Evolutionary conservation across 2,113 vertebrate species (phyloP), one percentile per base, ranked within the genome.

Genomic region (Pluvialis apricaria): DNA sequence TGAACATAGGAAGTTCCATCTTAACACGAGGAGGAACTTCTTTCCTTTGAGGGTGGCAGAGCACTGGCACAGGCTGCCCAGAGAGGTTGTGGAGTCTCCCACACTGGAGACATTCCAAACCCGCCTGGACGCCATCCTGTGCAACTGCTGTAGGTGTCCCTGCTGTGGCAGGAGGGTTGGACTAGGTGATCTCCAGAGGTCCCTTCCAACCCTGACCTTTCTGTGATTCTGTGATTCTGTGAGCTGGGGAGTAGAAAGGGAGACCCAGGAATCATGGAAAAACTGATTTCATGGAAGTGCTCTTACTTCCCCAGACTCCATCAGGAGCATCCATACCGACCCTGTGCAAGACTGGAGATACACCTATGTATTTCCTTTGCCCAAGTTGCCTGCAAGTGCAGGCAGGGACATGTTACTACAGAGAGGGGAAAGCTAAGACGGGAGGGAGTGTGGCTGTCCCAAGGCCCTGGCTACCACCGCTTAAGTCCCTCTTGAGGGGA

Each of bases 401-500:
- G 20, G 11, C 16, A 31, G 24, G 25, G 15, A 42, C 5, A 13
- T 7, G 3, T 55, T 52, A 32, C 32, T 70, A 57, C 42, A 75
- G 45, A 61, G 25, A 75, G 22, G 45, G 40, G 9, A 65, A 61
- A 75, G 12, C n/a, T 68, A 5, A 49, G 64, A 60, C 54, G 38
- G 13, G 60, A 60, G 55, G 15, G 60, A 75, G 14, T 6, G 21
- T 42, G 38, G 49, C 49, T 85, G 31, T 45, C 38, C 42, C 31
- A 60, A 3, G 7, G 21, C 15, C 49, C 31, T 6, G 8, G 19
- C 13, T 47, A 72, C 34, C 0, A 0, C 19, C 52, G 58, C 47
- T 68, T 52, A 71, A 32, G 17, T 83, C 52, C 25, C 2, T 73
- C 71, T 36, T 44, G 10, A 68, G 26, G 15, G 40, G 5, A 61